These are phyloP conservation scores for Heliconius cydno DNA, from an alignment of 2,888 invertebrate genomes.

Conservation along the genomic window DNA sequence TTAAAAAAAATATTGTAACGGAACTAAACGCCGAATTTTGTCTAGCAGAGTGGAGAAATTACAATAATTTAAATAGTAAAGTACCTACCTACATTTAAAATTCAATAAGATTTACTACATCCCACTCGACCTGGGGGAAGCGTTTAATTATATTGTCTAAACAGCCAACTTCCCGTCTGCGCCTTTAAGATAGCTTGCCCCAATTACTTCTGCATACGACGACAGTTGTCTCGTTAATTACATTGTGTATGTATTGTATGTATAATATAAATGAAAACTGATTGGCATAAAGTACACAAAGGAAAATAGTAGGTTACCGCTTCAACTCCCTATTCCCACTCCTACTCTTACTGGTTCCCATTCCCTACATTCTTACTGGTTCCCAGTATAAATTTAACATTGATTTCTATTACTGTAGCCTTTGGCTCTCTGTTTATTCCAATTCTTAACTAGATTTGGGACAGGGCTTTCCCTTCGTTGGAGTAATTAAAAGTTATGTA, in stretches of 20 bases:
- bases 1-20: background rate
- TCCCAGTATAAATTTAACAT: no score
- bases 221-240: slow-evolving; percentile 17
- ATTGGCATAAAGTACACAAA: background rate
- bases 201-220: slow-evolving; percentile 32
- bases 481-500: no score
- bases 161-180: slow-evolving; percentile 33
- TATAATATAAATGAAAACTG: slow-evolving; percentile 7
- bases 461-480: no score
- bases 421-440: no score
- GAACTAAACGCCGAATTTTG: background rate
- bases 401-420: no score
- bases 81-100: background rate
- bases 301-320: background rate
- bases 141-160: slow-evolving; percentile 36
- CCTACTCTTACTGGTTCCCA: no score
- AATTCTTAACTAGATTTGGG: no score
- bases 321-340: no score
- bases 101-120: background rate
- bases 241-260: background rate
- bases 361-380: no score
- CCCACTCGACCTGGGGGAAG: background rate
- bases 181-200: slow-evolving; percentile 36
- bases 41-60: background rate
- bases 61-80: no score